phyloP scores from a whole-genome alignment of 2,888 invertebrate species.

The Empis stercorea region DNA sequence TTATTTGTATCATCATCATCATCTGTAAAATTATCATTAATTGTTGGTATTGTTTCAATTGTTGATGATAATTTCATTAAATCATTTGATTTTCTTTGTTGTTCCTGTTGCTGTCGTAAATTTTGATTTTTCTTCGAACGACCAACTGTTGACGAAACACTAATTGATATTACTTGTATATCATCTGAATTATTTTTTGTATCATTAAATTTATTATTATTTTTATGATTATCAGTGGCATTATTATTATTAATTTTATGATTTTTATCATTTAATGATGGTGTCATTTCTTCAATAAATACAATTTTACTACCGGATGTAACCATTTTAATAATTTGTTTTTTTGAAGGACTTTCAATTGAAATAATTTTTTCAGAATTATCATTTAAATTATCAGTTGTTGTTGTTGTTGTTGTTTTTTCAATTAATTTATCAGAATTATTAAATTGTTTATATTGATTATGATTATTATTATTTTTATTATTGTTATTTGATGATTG shows the following conservation, averaged over 20 bases:
- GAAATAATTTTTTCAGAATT: slow-evolving; percentile 10
- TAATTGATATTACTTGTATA: slow-evolving; percentile 39
- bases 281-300: slow-evolving; percentile 23
- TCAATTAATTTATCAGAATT: no score
- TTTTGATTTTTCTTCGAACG: slow-evolving; percentile 14
- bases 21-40: slow-evolving; percentile 6
- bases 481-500: neutral
- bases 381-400: slow-evolving; percentile 1
- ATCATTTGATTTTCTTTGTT: slow-evolving; percentile 11
- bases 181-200: slow-evolving; percentile 18
- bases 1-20: slow-evolving; percentile 6
- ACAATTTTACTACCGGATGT: slow-evolving; percentile 31
- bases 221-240: neutral
- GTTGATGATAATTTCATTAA: slow-evolving; percentile 12
- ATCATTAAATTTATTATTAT: no score
- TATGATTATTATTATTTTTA: neutral
- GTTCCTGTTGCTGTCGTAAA: slow-evolving; percentile 6
- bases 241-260: slow-evolving; percentile 8
- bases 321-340: slow-evolving; percentile 27
- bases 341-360: slow-evolving; percentile 6
- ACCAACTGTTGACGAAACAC: slow-evolving; percentile 36
- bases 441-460: neutral
- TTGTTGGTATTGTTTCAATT: slow-evolving; percentile 9
- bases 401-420: neutral
- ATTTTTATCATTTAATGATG: slow-evolving; percentile 16